Evolutionary conservation across 2,797 vertebrate genomes (phyloP), one percentile per base, ranked within the genome.

Genomic region (Urocyon cinereoargenteus): DNA sequence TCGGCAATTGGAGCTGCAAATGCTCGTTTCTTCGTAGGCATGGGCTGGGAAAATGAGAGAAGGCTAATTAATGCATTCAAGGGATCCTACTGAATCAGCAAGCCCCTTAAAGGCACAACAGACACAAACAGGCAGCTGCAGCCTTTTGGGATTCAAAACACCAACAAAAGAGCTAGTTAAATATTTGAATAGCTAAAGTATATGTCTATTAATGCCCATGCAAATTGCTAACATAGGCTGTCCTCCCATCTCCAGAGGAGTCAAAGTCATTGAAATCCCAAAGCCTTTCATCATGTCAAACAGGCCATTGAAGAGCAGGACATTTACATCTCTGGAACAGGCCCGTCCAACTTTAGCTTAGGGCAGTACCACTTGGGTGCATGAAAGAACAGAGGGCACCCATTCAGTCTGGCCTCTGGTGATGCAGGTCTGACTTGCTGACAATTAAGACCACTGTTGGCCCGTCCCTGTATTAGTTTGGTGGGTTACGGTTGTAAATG

Each of bases 161-260:
- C 92, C 97, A 97, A 98, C 97, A 99, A 98, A 98, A 97, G 98
- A 61, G 92, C 91, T 98, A 97, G 98, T 98, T 98, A 98, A 98
- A 98, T 98, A 98, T 97, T 95, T 98, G 96, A 98, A 97, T 97
- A 93, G 84, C 97, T 98, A 93, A 98, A 98, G 98, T 98, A 94
- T 98, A 91, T 95, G 86, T 31, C 8, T 95, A 98, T 97, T 97
- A 95, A 94, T 98, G 97, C 98, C 96, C 96, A 84, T 98, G 96
- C 96, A 98, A 98, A 98, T 98, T 97, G 96, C 89, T 93, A 96
- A 97, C 97, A 97, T 94, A 97, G 82, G 10, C 5, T 97, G 86
- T 98, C 98, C 97, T 94, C 97, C 98, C 85, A 93, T 97, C 84
- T 98, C 70, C 88, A 96, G 95, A 97, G 72, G 83, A 98, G 89